phyloP scores from a whole-genome alignment of 1,140 invertebrate genomes.

The Apis dorsata region DNA sequence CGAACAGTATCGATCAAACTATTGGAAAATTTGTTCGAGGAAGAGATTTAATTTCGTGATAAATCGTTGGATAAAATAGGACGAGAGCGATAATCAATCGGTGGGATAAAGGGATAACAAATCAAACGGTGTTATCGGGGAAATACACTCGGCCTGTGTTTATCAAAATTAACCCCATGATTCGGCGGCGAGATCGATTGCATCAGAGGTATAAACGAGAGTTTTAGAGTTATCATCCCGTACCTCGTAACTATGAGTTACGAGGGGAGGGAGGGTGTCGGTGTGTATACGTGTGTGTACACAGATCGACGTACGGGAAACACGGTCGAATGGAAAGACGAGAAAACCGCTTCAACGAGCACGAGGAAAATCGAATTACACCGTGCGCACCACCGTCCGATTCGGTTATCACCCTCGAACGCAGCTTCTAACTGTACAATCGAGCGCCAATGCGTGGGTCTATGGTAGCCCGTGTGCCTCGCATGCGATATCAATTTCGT shows the following conservation, averaged over 20 bases:
- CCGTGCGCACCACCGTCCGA: constrained; percentile 21
- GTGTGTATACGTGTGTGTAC: background rate
- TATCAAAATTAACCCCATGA: constrained; percentile 47
- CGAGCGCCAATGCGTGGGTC: background rate
- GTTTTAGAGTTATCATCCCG: constrained; percentile 47
- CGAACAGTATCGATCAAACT: background rate
- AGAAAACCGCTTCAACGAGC: constrained; percentile 46
- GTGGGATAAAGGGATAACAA: constrained; percentile 14
- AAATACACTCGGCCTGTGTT: constrained; percentile 32
- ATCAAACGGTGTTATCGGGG: constrained; percentile 37
- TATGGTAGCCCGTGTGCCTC: constrained; percentile 14
- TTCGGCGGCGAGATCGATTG: constrained; percentile 28
- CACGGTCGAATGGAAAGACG: constrained; percentile 37
- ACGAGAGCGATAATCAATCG: constrained; percentile 23
- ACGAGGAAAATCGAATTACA: constrained; percentile 57
- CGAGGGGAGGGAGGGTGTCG: background rate
- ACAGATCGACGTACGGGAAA: constrained; percentile 29
- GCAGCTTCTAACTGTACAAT: constrained; percentile 13
- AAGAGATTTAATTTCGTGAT: background rate
- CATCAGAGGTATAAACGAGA: constrained; percentile 28
- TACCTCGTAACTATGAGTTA: constrained; percentile 43
- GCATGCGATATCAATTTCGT: constrained; percentile 17
- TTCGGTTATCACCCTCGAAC: constrained; percentile 34
- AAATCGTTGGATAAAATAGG: background rate
- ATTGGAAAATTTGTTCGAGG: background rate